Base-by-base conservation (phyloP, 2,113 vertebrate species). In the Tenebrosternarchus preto region DNA sequence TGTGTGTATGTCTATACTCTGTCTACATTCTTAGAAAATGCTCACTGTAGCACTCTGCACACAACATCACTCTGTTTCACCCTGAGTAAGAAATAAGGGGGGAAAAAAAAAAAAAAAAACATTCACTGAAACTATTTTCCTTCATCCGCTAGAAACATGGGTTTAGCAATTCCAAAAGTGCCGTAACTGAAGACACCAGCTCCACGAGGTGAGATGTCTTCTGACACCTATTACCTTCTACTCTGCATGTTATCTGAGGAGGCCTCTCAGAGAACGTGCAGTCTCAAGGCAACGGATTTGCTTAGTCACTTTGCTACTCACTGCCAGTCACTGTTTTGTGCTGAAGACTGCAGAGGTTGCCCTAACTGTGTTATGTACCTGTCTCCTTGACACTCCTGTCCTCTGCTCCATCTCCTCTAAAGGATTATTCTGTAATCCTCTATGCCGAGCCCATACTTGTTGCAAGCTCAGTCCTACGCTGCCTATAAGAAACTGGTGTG, bases 401-500 rank as follows among this genome's bases (percentile, higher is more conserved):
- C 39, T 79, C 60, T 63, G 68, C 25, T 33, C 63, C 3, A 31
- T 39, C 64, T 50, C 6, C 56, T 61, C 55, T 70, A 68, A 11
- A 82, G 67, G 74, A 82, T 82, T 82, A 71, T 39, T 43, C 43
- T 72, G 60, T 76, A 76, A 72, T 82, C 29, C 72, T 69, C 66
- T 63, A 59, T 72, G 69, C n/a, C 73, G 43, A 77, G 80, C 53
- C 56, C 56, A 60, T 76, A 70, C 59, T 70, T 64, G 64, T 66
- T 29, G 36, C 67, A 27, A 22, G 74, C 25, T 67, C 29, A 77
- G 73, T 64, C 67, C 66, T 9, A 63, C 12, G n/a, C 56, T 61
- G 66, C 22, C 73, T 82, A 59, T 46, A 11, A 59, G 80, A 82
- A 77, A 82, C 57, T 82, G 67, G 64, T 71, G 73, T 61, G 80